Percentiles rank a stretch among this genome's conserved stretches.
phyloP scores from a whole-genome alignment of 1,140 invertebrate genomes.

The Calephelis nemesis region DNA sequence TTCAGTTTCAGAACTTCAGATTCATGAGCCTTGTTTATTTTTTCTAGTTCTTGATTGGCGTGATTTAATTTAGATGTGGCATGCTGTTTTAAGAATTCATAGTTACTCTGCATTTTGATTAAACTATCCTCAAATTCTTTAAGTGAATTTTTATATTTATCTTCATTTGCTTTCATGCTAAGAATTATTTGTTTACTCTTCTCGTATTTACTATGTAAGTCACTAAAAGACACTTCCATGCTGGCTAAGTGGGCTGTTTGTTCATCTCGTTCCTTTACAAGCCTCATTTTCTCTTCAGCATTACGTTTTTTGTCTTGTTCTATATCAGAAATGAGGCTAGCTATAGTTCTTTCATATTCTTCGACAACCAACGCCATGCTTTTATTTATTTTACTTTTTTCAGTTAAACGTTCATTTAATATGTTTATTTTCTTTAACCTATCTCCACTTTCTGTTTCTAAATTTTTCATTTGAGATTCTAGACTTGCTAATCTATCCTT shows the following conservation, averaged over 20 bases:
- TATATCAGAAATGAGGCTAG: constrained; percentile 81
- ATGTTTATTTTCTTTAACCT: constrained; percentile 58
- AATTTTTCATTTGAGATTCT: constrained; percentile 57
- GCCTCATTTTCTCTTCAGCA: constrained; percentile 58
- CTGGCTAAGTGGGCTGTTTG: constrained; percentile 86
- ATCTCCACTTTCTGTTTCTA: constrained; percentile 56
- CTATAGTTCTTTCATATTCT: constrained; percentile 85
- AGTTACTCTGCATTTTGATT: constrained; percentile 71
- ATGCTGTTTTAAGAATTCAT: constrained; percentile 71
- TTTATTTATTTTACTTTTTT: constrained; percentile 63
- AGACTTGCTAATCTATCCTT: constrained; percentile 54
- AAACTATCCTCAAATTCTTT: constrained; percentile 66
- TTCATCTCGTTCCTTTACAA: constrained; percentile 81
- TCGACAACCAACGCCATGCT: constrained; percentile 81
- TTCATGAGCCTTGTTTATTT: constrained; percentile 81
- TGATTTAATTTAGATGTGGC: constrained; percentile 73
- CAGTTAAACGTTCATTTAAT: constrained; percentile 54
- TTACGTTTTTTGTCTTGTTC: constrained; percentile 79
- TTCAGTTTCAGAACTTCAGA: constrained; percentile 85
- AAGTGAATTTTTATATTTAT: constrained; percentile 61
- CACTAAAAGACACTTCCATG: constrained; percentile 88
- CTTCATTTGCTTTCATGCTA: constrained; percentile 70
- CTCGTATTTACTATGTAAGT: constrained; percentile 84
- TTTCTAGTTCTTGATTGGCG: constrained; percentile 84
- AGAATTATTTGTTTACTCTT: constrained; percentile 73